Base-by-base conservation (phyloP, 2,888 invertebrate genomes). In the Omphaloscelis lunosa region DNA sequence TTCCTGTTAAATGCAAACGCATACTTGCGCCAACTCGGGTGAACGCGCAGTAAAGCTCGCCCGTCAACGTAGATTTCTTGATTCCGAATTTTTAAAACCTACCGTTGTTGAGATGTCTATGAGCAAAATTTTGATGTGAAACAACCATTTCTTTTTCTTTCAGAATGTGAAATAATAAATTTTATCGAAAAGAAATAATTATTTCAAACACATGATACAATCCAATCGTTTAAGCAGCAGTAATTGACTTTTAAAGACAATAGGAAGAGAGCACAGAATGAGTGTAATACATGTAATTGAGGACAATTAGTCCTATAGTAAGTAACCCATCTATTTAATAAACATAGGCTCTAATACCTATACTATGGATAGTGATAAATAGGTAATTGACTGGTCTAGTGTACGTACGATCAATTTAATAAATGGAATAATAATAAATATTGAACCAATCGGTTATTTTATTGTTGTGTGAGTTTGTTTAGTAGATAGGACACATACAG, bases 91-190 rank as follows among this genome's bases (percentile, higher is more conserved):
- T 61, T 29, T 41, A 48, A 79, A 66, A 69, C 68, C 82, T 76
- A 83, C 77, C 67, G 53, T 78, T 77, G 79, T 82, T 77, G 80
- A 85, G 72, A 84, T 76, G 82, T 76, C 59, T 87, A 79, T 79
- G 84, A 82, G 77, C 82, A 86, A 85, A 87, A 86, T 88, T 86
- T 86, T 69, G 77, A 88, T 72, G 75, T 51, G 79, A 88, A 88
- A 80, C 85, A 82, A 83, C 73, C 23, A 82, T 77, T 85, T 80
- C 74, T 77, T 74, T 65, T 53, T 27, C 39, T 27, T 45, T 45
- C 41, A 59, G 12, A 34, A 39, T 34, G 34, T 34, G 15, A 27
- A 69, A 51, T 48, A 51, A 62, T n/a, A 79, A 5, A 81, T 8
- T 68, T 56, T 34, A 48, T 61, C 20, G 15, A 72, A 82, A 75